Conservation (phyloP, 2,113 vertebrate species). For the Ivindomyrus marchei region DNA sequence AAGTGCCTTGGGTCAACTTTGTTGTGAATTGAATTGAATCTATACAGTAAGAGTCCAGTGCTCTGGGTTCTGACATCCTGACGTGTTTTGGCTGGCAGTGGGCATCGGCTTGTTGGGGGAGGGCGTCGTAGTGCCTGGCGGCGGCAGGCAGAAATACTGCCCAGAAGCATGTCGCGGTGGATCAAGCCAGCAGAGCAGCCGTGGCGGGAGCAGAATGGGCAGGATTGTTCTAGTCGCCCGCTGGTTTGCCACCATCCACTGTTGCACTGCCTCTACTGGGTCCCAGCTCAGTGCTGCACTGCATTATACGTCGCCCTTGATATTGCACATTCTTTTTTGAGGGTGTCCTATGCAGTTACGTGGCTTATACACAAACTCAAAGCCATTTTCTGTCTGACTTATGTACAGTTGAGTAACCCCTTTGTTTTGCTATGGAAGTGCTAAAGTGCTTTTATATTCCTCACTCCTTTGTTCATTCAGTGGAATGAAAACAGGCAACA, state of each 20-base stretch:
- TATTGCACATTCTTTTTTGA: background rate
- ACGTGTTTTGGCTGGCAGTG: background rate
- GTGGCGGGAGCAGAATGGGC: background rate
- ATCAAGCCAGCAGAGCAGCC: background rate
- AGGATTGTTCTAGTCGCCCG: background rate
- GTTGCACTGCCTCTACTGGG: background rate
- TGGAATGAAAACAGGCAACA: background rate
- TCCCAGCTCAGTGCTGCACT: background rate
- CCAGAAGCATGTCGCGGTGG: background rate
- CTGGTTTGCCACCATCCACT: background rate
- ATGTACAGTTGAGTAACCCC: background rate
- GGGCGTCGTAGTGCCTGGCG: background rate
- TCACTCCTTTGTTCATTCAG: background rate
- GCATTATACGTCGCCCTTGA: background rate
- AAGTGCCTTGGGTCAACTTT: background rate
- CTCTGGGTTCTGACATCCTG: background rate
- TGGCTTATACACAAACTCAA: background rate
- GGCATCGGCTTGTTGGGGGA: background rate
- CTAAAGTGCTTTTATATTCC: background rate
- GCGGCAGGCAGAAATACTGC: background rate
- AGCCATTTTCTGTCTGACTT: background rate
- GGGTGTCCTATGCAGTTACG: background rate
- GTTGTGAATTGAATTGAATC: background rate
- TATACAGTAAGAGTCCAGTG: background rate
- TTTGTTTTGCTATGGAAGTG: background rate